Percentiles rank a stretch among this genome's conserved stretches.
Conservation (phyloP, 2,888 invertebrate genomes). For the Venusia cambrica region DNA sequence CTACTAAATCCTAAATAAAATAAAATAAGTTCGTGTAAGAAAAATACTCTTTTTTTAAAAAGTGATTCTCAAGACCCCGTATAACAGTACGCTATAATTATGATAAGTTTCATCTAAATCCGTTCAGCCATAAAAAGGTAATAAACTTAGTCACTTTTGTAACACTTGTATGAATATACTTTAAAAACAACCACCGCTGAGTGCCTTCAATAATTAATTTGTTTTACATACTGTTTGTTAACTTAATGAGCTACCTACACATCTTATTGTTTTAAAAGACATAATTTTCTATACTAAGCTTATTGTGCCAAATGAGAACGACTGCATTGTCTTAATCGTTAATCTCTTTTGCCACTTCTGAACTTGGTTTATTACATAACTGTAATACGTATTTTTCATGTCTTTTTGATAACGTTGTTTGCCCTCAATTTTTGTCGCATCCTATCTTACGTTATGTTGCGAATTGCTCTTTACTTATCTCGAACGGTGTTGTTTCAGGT, state of each 20-base stretch:
- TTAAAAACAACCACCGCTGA: too few species aligned
- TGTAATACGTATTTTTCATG: constrained; percentile 9
- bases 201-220: constrained; percentile 7
- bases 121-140: too few species aligned
- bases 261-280: constrained; percentile 12
- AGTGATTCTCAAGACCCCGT: too few species aligned
- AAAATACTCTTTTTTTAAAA: too few species aligned
- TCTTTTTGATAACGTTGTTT: constrained; percentile 16
- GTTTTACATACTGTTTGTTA: constrained; percentile 4
- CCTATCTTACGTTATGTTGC: constrained; percentile 7
- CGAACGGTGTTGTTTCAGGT: constrained; percentile 23
- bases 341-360: constrained; percentile 8
- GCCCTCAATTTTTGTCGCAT: constrained; percentile 8
- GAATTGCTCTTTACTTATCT: constrained; percentile 17
- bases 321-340: constrained; percentile 15
- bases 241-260: constrained; percentile 1
- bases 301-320: constrained; percentile 10
- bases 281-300: constrained; percentile 14
- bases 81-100: too few species aligned
- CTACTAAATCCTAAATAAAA: too few species aligned
- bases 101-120: too few species aligned
- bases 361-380: constrained; percentile 12
- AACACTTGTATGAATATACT: too few species aligned
- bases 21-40: too few species aligned
- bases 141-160: too few species aligned